These are phyloP conservation scores for Colinus virginianus DNA, from an alignment of 2,113 vertebrate genomes.

Conservation along the genomic window DNA sequence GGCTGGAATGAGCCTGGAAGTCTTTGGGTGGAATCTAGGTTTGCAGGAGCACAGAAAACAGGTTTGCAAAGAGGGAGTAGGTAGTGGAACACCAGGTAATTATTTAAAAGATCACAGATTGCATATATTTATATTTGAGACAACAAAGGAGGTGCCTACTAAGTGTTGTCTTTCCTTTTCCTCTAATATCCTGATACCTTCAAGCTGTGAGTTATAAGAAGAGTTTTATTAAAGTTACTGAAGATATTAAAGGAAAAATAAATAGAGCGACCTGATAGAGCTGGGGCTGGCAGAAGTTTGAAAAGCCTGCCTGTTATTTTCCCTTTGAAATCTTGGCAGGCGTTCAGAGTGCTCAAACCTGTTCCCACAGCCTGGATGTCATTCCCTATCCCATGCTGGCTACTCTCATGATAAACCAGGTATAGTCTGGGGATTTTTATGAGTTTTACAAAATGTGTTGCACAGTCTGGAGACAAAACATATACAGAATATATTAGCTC, in stretches of 20 bases:
- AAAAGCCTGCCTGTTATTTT: conserved; percentile 47
- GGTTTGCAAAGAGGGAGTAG: conserved; percentile 1
- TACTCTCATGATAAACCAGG: not conserved
- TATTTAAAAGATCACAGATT: conserved; percentile 62
- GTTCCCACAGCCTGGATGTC: not conserved
- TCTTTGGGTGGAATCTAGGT: conserved; percentile 5
- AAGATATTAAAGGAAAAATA: conserved; percentile 48
- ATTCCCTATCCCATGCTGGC: not conserved
- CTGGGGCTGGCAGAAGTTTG: conserved; percentile 37
- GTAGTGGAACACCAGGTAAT: conserved; percentile 51
- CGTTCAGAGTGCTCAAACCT: conserved; percentile 19
- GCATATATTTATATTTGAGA: not conserved
- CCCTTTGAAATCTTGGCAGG: conserved; percentile 54
- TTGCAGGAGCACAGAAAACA: conserved; percentile 26
- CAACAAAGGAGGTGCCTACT: conserved; percentile 11
- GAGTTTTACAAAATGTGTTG: conserved; percentile 32
- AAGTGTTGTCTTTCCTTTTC: conserved; percentile 38
- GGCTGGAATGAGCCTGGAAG: conserved; percentile 38
- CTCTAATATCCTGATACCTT: conserved; percentile 24
- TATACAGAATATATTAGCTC: conserved; percentile 17
- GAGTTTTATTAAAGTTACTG: conserved; percentile 64
- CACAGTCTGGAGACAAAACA: conserved; percentile 46
- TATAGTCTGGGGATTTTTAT: conserved; percentile 31
- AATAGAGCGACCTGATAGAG: conserved; percentile 19
- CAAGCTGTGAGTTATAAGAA: conserved; percentile 50